phyloP scores from a whole-genome alignment of 53 echinoderm and acorn worm species.

The Holothuria scabra region DNA sequence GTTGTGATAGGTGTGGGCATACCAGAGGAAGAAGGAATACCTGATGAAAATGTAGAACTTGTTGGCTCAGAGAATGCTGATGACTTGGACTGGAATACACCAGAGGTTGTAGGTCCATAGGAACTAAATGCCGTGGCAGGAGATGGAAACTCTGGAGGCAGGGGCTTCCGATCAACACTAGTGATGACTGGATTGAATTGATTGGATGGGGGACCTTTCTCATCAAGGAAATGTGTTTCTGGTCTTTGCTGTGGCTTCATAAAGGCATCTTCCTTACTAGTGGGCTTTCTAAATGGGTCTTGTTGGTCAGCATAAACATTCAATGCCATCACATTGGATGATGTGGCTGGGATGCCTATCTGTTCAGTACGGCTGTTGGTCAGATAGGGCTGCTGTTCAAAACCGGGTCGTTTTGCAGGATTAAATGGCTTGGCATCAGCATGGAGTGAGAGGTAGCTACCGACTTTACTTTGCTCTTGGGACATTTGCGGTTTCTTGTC shows the following conservation, averaged over 20 bases:
- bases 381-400: constrained; percentile 45
- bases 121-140: constrained; percentile 4
- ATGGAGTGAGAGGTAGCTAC: constrained; percentile 90
- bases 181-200: constrained; percentile 20
- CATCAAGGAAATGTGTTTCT: constrained; percentile 14
- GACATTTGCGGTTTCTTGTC: constrained; percentile 39
- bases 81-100: constrained; percentile 28
- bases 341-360: constrained; percentile 21
- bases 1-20: constrained; percentile 27
- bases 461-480: constrained; percentile 1
- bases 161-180: neutral
- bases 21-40: constrained; percentile 14
- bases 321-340: constrained; percentile 1
- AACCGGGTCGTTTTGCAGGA: constrained; percentile 57
- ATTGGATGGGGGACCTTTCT: constrained; percentile 18
- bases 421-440: constrained; percentile 98
- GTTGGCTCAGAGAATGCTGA: constrained; percentile 34
- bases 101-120: constrained; percentile 16
- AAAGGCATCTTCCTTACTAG: constrained; percentile 1
- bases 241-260: constrained; percentile 14
- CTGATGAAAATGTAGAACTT: constrained; percentile 4
- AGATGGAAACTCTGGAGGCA: neutral
- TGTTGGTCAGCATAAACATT: neutral
- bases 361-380: constrained; percentile 1
- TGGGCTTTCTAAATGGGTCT: constrained; percentile 30